phyloP scores from a whole-genome alignment of 2,113 vertebrate genomes.

The Megalops atlanticus region DNA sequence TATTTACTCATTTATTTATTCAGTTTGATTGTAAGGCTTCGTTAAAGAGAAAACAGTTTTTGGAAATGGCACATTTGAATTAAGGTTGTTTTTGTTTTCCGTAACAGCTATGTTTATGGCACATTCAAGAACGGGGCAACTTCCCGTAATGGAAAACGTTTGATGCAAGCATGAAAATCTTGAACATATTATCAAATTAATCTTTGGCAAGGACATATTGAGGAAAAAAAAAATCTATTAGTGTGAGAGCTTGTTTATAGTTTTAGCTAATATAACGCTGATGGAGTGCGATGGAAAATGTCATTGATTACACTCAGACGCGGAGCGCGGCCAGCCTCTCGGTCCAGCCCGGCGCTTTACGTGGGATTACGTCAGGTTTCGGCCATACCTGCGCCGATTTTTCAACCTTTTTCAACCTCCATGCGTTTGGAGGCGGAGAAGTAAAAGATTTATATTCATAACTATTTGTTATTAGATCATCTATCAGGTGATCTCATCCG shows the following conservation, averaged over 20 bases:
- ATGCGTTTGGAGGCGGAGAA: not conserved
- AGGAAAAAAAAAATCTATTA: not conserved
- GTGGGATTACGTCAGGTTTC: not conserved
- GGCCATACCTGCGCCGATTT: not conserved
- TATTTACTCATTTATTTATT: not conserved
- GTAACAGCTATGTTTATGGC: not conserved
- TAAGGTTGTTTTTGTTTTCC: constrained; percentile 2
- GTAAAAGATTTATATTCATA: not conserved
- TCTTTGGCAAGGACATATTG: not conserved
- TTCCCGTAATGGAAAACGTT: constrained; percentile 1
- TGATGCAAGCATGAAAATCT: not conserved
- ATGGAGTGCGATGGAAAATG: constrained; percentile 36
- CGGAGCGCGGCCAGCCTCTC: not conserved
- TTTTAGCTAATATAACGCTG: constrained; percentile 56
- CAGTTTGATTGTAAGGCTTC: not conserved
- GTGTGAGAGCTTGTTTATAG: constrained; percentile 1
- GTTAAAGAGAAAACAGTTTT: not conserved
- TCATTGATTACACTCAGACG: constrained; percentile 41
- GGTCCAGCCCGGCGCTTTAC: not conserved
- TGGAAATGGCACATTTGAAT: constrained; percentile 7
- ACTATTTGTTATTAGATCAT: not conserved
- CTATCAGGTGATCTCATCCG: not conserved
- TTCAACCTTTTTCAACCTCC: not conserved
- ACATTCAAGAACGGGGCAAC: not conserved
- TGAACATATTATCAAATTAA: not conserved